Conservation (phyloP, 2,888 invertebrate genomes). For the Drosophila borealis region DNA sequence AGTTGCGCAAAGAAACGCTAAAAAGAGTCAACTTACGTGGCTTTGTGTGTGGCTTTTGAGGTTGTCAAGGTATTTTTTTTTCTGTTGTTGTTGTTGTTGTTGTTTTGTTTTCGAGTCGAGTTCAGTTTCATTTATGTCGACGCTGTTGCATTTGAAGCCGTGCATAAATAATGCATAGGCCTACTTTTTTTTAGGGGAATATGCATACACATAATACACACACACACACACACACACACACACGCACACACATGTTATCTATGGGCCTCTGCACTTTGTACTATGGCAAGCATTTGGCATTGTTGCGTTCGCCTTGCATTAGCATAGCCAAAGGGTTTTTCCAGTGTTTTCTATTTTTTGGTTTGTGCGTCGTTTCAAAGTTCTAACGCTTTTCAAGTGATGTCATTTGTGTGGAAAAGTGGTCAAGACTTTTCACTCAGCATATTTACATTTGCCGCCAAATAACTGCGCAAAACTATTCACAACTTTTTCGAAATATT, state of each 20-base stretch:
- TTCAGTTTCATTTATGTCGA: slow-evolving; percentile 59
- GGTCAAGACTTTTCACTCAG: neutral
- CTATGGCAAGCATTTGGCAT: slow-evolving; percentile 33
- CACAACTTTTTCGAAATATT: neutral
- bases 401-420: slow-evolving; percentile 12
- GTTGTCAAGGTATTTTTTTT: slow-evolving; percentile 66
- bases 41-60: slow-evolving; percentile 76
- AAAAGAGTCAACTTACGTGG: slow-evolving; percentile 70
- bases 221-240: slow-evolving; percentile 16
- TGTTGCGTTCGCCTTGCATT: slow-evolving; percentile 40
- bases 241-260: neutral
- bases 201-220: slow-evolving; percentile 23
- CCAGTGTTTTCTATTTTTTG: slow-evolving; percentile 15
- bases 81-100: slow-evolving; percentile 13
- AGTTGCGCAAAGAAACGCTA: slow-evolving; percentile 65
- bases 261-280: slow-evolving; percentile 43
- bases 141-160: slow-evolving; percentile 69
- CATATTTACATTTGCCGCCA: neutral
- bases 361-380: no score
- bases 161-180: slow-evolving; percentile 74
- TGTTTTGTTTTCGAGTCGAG: slow-evolving; percentile 40
- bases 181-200: slow-evolving; percentile 57
- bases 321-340: slow-evolving; percentile 39
- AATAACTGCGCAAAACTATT: neutral
- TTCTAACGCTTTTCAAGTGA: slow-evolving; percentile 8